These are phyloP conservation scores for Gouania willdenowi DNA, from an alignment of 2,797 vertebrate species.

Conservation along the genomic window DNA sequence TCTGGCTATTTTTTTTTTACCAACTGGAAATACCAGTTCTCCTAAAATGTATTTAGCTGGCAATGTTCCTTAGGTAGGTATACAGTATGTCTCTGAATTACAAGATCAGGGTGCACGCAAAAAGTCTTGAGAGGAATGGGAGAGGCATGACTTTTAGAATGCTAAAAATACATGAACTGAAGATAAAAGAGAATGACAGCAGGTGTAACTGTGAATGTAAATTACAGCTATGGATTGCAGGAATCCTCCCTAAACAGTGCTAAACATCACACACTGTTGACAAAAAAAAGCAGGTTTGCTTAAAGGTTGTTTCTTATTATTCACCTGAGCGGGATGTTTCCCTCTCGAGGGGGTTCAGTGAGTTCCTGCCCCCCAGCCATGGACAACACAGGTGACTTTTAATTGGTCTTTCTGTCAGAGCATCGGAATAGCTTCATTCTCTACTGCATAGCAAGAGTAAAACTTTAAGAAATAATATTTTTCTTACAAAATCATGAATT, in stretches of 20 bases:
- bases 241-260: constrained; percentile 8
- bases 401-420: constrained; percentile 58
- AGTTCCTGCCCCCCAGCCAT: constrained; percentile 53
- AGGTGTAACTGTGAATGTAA: constrained; percentile 13
- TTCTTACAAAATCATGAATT: constrained; percentile 30
- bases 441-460: constrained; percentile 29
- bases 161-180: neutral
- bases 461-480: constrained; percentile 27
- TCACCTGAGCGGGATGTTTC: constrained; percentile 37
- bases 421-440: constrained; percentile 62
- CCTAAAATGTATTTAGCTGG: neutral
- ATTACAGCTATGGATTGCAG: constrained; percentile 10
- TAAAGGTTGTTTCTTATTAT: constrained; percentile 25
- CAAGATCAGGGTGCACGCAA: neutral
- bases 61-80: neutral
- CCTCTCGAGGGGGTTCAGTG: constrained; percentile 31
- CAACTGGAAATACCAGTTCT: constrained; percentile 11
- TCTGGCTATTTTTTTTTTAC: neutral
- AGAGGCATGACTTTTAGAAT: neutral
- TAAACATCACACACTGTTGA: constrained; percentile 18
- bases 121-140: constrained; percentile 1
- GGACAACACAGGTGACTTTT: constrained; percentile 47
- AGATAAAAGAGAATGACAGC: constrained; percentile 6
- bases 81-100: neutral
- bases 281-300: constrained; percentile 32